Conservation (phyloP, 2,797 vertebrate species). For the Falco peregrinus region DNA sequence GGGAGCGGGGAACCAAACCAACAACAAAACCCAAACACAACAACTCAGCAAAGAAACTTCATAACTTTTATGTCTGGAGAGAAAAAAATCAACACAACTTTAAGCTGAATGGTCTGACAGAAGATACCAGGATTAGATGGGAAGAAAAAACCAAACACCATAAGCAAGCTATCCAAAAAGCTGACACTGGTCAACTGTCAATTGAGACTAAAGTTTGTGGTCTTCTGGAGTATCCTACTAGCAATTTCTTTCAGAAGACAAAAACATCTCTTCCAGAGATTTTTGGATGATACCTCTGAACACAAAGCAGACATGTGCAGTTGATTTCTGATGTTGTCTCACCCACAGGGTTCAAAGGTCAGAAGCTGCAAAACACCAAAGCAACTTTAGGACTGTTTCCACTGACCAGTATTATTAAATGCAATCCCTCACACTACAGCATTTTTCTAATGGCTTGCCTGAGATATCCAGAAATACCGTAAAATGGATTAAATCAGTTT, state of each 20-base stretch:
- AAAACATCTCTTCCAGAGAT: not conserved
- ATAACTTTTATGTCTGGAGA: not conserved
- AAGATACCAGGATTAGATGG: not conserved
- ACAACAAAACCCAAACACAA: not conserved
- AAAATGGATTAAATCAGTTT: not conserved
- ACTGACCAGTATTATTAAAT: not conserved
- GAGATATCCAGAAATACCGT: not conserved
- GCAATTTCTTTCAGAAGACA: not conserved
- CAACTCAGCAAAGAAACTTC: not conserved
- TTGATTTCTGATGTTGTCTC: not conserved
- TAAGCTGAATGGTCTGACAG: not conserved
- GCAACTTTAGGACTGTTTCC: not conserved
- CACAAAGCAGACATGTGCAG: not conserved
- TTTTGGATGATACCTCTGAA: not conserved
- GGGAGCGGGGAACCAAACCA: fast-evolving
- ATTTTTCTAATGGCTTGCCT: not conserved
- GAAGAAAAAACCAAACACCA: fast-evolving
- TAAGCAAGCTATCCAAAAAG: not conserved
- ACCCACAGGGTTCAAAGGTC: not conserved
- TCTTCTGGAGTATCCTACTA: not conserved
- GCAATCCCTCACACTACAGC: not conserved
- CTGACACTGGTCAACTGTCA: not conserved
- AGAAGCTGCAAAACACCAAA: not conserved
- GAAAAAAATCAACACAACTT: not conserved
- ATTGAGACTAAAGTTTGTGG: not conserved